phyloP scores from a whole-genome alignment of 2,113 vertebrate genomes.

The Hippopotamus amphibius region DNA sequence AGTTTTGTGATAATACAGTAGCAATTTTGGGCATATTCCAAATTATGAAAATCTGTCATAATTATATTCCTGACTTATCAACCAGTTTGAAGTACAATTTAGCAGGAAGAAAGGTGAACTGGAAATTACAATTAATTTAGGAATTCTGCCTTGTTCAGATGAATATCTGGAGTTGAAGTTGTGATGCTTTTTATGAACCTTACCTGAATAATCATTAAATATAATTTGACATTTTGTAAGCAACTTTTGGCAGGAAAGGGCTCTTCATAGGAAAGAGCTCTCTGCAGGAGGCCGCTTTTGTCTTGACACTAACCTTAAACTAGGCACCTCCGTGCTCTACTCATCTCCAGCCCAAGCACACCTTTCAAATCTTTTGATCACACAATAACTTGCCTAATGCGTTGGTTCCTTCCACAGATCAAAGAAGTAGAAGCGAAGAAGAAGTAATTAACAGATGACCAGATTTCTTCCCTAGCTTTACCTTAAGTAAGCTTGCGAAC shows the following conservation, averaged over 20 bases:
- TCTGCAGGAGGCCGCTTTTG: not conserved
- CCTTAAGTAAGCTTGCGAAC: not conserved
- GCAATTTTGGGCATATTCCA: slow-evolving; percentile 11
- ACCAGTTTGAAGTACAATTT: not conserved
- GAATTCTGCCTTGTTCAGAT: not conserved
- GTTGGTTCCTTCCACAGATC: not conserved
- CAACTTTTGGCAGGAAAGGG: not conserved
- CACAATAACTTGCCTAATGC: not conserved
- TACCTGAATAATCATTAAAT: slow-evolving; percentile 10
- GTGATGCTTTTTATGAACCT: not conserved
- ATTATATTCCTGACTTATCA: slow-evolving; percentile 26
- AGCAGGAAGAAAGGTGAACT: slow-evolving; percentile 18
- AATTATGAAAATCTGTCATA: slow-evolving; percentile 19
- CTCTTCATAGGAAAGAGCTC: not conserved
- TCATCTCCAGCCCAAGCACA: not conserved
- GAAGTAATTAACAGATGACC: not conserved
- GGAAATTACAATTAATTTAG: slow-evolving; percentile 1
- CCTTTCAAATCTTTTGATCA: not conserved
- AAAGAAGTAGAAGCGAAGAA: not conserved
- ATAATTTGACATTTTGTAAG: not conserved
- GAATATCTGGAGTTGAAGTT: not conserved
- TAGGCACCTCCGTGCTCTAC: not conserved
- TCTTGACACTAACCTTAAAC: not conserved
- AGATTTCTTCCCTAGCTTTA: not conserved
- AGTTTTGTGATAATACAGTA: not conserved